Evolutionary conservation across 2,888 invertebrate species (phyloP).

Genomic region (Heliconius sara): DNA sequence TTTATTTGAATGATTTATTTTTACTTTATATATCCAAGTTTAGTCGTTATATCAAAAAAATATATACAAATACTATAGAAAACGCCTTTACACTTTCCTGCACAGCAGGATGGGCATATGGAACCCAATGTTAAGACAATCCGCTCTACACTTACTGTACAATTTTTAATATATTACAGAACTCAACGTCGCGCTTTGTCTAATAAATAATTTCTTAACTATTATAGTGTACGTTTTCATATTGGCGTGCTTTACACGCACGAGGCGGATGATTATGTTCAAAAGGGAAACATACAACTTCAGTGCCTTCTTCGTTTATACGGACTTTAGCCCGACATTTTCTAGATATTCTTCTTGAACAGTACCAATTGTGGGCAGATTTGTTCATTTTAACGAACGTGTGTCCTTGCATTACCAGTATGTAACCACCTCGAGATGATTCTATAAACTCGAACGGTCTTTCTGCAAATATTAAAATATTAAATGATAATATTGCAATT

Average conservation of each 20-base stretch:
- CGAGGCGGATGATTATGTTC: conserved; percentile 53
- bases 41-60: background rate
- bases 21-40: too few relatives aligned
- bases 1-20: too few relatives aligned
- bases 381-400: conserved; percentile 49
- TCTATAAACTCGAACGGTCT: conserved; percentile 39
- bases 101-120: background rate
- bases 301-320: conserved; percentile 33
- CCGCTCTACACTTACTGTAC: background rate
- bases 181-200: background rate
- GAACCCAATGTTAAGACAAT: background rate
- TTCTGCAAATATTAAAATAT: conserved; percentile 41
- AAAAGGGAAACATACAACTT: conserved; percentile 36
- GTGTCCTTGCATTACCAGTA: conserved; percentile 45
- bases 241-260: background rate
- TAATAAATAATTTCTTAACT: background rate
- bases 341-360: conserved; percentile 49
- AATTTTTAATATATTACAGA: background rate
- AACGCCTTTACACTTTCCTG: background rate
- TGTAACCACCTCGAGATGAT: conserved; percentile 40
- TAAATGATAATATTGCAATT: background rate
- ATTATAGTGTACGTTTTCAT: background rate
- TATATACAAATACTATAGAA: background rate
- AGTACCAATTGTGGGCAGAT: conserved; percentile 49
- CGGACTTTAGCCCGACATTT: conserved; percentile 49